Conservation (phyloP, 1,140 invertebrate species). For the Plutomurus gul region DNA sequence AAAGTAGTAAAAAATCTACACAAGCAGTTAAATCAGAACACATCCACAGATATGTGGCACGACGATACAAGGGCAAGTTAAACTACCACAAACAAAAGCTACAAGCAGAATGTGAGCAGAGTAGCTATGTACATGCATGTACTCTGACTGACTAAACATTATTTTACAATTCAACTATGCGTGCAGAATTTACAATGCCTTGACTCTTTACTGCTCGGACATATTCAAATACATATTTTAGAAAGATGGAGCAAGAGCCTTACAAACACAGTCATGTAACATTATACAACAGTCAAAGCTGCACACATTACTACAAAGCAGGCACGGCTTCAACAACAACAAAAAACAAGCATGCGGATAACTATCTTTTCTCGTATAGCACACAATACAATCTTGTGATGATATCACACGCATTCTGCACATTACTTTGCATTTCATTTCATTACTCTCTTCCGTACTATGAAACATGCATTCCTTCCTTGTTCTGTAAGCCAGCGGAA, state of each 20-base stretch:
- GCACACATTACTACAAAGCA: too few species aligned
- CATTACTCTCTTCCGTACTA: slow-evolving; percentile 5
- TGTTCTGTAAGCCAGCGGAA: background rate
- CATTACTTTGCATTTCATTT: background rate
- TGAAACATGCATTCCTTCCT: background rate
- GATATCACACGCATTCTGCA: background rate
- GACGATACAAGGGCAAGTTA: too few species aligned
- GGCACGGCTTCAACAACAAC: background rate
- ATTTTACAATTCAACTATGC: background rate
- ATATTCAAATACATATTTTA: too few species aligned
- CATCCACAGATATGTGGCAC: too few species aligned
- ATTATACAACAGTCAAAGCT: too few species aligned
- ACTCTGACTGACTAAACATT: background rate
- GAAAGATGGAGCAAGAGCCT: too few species aligned
- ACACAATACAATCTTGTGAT: too few species aligned
- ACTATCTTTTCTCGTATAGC: background rate
- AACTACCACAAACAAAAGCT: too few species aligned
- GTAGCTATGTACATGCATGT: background rate
- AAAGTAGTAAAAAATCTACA: too few species aligned
- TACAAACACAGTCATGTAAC: too few species aligned
- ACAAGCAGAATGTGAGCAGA: background rate
- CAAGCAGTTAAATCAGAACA: too few species aligned
- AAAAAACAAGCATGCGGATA: background rate
- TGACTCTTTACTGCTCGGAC: too few species aligned
- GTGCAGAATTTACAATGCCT: slow-evolving; percentile 4